Base-by-base conservation (phyloP, 2,113 vertebrate genomes). In the Trichechus manatus region DNA sequence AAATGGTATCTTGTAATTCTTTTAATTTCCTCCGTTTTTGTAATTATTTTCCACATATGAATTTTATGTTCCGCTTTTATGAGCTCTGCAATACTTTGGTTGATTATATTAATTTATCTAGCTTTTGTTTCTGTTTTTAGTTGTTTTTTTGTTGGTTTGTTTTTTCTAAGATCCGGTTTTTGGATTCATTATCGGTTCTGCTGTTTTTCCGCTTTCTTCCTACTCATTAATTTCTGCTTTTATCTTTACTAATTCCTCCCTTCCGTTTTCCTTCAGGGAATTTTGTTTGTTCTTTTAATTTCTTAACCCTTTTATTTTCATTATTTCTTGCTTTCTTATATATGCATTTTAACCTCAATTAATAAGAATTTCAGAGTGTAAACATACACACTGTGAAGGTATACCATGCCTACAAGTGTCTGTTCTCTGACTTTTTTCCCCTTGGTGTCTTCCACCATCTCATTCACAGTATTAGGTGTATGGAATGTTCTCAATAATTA, bases 21-120 rank as follows among this genome's bases (percentile, higher is more conserved):
- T 74, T 66, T 53, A n/a, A 77, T 83, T 94, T 94, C n/a, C 75
- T 92, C 19, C 59, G n/a, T 81, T 96, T 86, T 44, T 95, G 5
- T 47, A 95, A 78, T 77, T 82, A 89, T 84, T 93, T 80, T 4
- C 19, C 10, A 61, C 5, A 63, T 29, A 53, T 1, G 72, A 23
- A 42, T 72, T 89, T 89, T 70, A 53, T 84, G 59, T 50, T 42
- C 23, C 79, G 15, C n/a, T 70, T 74, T 83, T 92, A 74, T 81
- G 15, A 94, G 13, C 1, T 42, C 25, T 81, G 50, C 2, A 70
- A 2, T 70, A 56, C 33, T 72, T 84, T 92, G 63, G 20, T 89
- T 85, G 39, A 88, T 83, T 75, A 91, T 25, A 83, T 19, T 23
- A 78, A n/a, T 81, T 33, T 5, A 75, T 70, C 33, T 74, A 91